Percentiles rank a stretch among this genome's conserved stretches.
These are phyloP conservation scores for Periophthalmus modestus DNA, from an alignment of 2,113 vertebrate species.

Conservation along the genomic window DNA sequence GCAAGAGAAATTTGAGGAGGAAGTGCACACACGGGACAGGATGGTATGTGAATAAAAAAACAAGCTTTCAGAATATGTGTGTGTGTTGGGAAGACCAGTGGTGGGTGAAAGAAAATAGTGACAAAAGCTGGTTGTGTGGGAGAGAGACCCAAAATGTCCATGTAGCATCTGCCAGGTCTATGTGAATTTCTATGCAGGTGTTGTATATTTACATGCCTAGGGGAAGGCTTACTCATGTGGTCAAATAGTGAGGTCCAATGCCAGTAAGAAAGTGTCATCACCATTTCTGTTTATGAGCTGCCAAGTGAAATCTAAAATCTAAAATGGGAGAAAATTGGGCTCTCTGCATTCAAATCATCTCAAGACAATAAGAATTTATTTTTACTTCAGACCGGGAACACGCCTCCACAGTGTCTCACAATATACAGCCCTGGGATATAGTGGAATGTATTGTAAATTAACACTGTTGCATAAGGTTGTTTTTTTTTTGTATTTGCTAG, in stretches of 20 bases:
- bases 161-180: constrained; percentile 20
- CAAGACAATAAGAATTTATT: constrained; percentile 3
- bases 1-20: constrained; percentile 50
- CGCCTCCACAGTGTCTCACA: constrained; percentile 6
- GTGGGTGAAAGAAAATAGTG: constrained; percentile 41
- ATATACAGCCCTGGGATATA: neutral
- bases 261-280: neutral
- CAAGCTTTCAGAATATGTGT: constrained; percentile 27
- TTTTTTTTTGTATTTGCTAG: neutral
- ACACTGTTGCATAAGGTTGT: neutral
- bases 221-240: constrained; percentile 14
- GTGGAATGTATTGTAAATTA: neutral
- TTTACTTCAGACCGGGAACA: neutral
- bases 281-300: constrained; percentile 7
- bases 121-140: constrained; percentile 46
- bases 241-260: constrained; percentile 3
- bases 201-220: constrained; percentile 20
- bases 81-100: constrained; percentile 33
- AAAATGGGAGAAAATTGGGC: neutral
- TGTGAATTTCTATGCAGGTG: constrained; percentile 16
- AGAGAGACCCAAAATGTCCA: constrained; percentile 18
- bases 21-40: constrained; percentile 44
- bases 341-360: constrained; percentile 4
- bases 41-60: constrained; percentile 31
- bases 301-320: neutral